Evolutionary conservation across 2,113 vertebrate species (phyloP).

Genomic region (Herpailurus yagouaroundi): DNA sequence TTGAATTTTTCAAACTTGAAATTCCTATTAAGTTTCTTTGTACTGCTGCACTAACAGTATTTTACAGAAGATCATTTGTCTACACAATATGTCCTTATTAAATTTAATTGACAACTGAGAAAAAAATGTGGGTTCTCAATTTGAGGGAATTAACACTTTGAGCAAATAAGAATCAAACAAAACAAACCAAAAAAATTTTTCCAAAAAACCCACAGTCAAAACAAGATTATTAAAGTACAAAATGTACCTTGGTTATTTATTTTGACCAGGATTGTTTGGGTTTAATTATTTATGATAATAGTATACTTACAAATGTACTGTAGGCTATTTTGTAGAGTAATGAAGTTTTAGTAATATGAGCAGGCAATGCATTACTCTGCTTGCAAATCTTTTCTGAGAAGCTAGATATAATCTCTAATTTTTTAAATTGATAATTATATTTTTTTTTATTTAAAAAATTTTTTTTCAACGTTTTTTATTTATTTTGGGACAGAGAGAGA

Average conservation of each 20-base stretch:
- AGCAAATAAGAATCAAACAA: constrained; percentile 50
- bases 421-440: constrained; percentile 19
- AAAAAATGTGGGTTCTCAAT: constrained; percentile 37
- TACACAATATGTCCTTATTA: constrained; percentile 63
- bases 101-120: constrained; percentile 64
- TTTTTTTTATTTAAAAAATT: too few species aligned
- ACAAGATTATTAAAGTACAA: constrained; percentile 53
- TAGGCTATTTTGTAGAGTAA: constrained; percentile 59
- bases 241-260: constrained; percentile 59
- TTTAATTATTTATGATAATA: constrained; percentile 78
- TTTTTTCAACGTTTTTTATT: too few species aligned
- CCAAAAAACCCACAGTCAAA: constrained; percentile 34
- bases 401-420: not conserved
- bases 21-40: constrained; percentile 12
- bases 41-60: not conserved
- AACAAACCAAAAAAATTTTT: not conserved
- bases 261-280: constrained; percentile 43
- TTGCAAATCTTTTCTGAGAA: constrained; percentile 41
- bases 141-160: constrained; percentile 51
- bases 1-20: constrained; percentile 22
- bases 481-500: too few species aligned
- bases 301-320: constrained; percentile 53
- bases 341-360: constrained; percentile 64
- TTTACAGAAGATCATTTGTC: constrained; percentile 64
- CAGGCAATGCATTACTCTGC: not conserved